Conservation (phyloP, 2,797 vertebrate genomes). For the Ibycter americanus region DNA sequence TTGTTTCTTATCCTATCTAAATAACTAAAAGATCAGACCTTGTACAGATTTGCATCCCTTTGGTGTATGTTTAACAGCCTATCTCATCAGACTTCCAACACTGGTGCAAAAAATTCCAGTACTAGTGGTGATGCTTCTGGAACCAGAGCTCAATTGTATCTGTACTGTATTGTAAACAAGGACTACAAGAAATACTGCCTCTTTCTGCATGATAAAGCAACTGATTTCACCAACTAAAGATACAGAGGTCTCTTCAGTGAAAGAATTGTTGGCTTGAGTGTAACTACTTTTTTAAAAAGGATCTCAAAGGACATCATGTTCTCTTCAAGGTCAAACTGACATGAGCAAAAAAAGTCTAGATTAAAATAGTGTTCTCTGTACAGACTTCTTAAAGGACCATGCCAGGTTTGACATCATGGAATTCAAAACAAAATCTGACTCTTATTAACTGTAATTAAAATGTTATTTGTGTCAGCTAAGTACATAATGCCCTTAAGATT, state of each 20-base stretch:
- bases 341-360: constrained; percentile 48
- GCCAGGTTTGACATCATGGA: constrained; percentile 70
- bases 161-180: background rate
- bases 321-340: constrained; percentile 78
- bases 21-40: background rate
- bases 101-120: background rate
- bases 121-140: background rate
- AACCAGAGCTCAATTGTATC: background rate
- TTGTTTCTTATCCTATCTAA: background rate
- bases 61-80: background rate
- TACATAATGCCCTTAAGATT: constrained; percentile 64
- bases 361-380: constrained; percentile 37
- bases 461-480: constrained; percentile 71
- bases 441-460: constrained; percentile 76
- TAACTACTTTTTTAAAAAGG: background rate
- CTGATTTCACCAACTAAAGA: constrained; percentile 30
- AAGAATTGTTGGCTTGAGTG: constrained; percentile 43
- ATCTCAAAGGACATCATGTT: constrained; percentile 62
- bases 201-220: background rate
- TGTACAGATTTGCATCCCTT: background rate
- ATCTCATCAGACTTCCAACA: background rate
- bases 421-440: constrained; percentile 75
- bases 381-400: constrained; percentile 43
- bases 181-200: background rate
- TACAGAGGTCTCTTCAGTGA: constrained; percentile 1